Evolutionary conservation across 2,797 vertebrate genomes (phyloP).

Genomic region (Choloepus didactylus): DNA sequence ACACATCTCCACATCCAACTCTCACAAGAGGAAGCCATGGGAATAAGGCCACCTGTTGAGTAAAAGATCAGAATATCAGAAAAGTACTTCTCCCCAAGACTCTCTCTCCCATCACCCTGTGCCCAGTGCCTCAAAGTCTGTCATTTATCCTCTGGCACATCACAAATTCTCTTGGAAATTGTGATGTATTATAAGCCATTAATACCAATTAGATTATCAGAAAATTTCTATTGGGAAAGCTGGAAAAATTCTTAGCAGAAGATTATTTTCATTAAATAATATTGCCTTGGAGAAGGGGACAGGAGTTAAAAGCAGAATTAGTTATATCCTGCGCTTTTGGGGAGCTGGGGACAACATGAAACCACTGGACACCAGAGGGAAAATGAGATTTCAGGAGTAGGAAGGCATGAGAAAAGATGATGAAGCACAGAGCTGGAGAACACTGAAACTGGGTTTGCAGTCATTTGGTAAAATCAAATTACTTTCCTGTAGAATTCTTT

Average conservation of each 20-base stretch:
- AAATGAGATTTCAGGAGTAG: conserved; percentile 63
- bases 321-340: not conserved
- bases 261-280: conserved; percentile 32
- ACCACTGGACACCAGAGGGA: conserved; percentile 29
- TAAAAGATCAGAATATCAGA: not conserved
- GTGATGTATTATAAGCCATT: not conserved
- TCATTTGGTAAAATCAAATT: conserved; percentile 64
- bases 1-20: not conserved
- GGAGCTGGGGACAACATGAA: not conserved
- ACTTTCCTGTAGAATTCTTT: conserved; percentile 60
- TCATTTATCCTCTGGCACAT: not conserved
- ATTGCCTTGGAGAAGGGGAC: not conserved
- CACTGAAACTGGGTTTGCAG: not conserved
- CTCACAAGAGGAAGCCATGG: not conserved
- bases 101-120: not conserved
- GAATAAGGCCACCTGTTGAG: not conserved
- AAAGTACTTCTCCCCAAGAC: not conserved
- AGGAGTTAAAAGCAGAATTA: not conserved
- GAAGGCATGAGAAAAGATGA: not conserved
- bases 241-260: conserved; percentile 34
- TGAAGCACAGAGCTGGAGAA: not conserved
- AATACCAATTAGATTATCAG: not conserved
- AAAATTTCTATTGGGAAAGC: not conserved
- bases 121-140: not conserved
- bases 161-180: not conserved